Percentiles rank a stretch among this genome's conserved stretches.
phyloP scores from a whole-genome alignment of 2,797 vertebrate species.

The Lepus townsendii region DNA sequence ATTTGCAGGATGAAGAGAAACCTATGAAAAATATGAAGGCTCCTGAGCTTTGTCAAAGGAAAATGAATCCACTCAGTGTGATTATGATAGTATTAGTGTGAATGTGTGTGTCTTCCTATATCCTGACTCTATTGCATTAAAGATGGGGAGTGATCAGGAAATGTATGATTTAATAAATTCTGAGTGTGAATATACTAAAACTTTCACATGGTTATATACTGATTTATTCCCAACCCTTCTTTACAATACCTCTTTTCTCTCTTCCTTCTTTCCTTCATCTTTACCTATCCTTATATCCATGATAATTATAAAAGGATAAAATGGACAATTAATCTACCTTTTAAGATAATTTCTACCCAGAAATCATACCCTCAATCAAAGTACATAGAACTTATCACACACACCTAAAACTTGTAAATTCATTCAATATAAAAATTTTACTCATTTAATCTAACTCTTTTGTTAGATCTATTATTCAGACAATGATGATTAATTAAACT shows the following conservation, averaged over 20 bases:
- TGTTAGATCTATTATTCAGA: neutral
- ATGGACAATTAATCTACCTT: neutral
- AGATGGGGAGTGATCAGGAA: neutral
- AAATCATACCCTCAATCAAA: neutral
- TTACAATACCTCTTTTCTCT: neutral
- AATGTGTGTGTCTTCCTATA: neutral
- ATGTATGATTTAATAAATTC: constrained; percentile 23
- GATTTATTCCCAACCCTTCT: neutral
- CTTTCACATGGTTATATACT: neutral
- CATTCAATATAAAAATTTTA: neutral
- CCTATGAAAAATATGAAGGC: neutral
- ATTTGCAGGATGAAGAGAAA: neutral
- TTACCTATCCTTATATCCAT: neutral
- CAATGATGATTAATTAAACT: neutral
- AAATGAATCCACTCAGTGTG: neutral
- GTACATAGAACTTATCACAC: neutral
- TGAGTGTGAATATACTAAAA: neutral
- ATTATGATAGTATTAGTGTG: neutral
- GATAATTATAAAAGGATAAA: neutral
- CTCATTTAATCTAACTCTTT: neutral
- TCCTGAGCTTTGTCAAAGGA: neutral
- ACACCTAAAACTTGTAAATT: neutral
- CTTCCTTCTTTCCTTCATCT: neutral
- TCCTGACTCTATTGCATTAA: neutral
- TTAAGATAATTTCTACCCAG: neutral